phyloP scores from a whole-genome alignment of 2,888 invertebrate species.

The Azorinus chamasolen region DNA sequence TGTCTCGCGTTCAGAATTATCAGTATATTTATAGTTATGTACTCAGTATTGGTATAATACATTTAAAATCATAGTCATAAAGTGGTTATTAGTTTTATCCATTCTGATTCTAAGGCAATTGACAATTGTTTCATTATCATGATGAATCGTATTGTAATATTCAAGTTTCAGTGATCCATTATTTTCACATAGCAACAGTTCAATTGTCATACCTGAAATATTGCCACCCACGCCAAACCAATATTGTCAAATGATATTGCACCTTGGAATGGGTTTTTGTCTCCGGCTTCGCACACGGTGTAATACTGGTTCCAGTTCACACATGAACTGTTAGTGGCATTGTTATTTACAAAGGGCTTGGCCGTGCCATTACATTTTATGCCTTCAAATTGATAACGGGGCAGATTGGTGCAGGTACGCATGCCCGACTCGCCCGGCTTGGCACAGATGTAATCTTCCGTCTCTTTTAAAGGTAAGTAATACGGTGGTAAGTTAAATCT shows the following conservation, averaged over 20 bases:
- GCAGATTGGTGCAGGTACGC: constrained; percentile 90
- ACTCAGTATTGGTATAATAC: too few species aligned
- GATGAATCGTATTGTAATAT: too few species aligned
- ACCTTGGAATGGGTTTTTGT: constrained; percentile 98
- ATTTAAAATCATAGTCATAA: too few species aligned
- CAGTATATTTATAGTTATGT: too few species aligned
- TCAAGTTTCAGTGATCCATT: too few species aligned
- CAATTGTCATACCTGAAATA: constrained; percentile 97
- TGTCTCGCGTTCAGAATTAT: too few species aligned
- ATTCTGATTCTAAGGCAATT: too few species aligned
- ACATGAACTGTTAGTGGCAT: constrained; percentile 89
- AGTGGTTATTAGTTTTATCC: too few species aligned
- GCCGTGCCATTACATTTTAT: constrained; percentile 91
- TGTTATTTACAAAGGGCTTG: constrained; percentile 88
- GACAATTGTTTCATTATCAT: too few species aligned
- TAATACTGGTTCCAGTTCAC: constrained; percentile 99
- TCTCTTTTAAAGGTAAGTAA: constrained; percentile 72
- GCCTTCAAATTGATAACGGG: constrained; percentile 89
- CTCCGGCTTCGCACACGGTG: constrained; percentile 96
- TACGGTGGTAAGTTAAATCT: constrained; percentile 77
- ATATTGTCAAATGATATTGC: constrained; percentile 99
- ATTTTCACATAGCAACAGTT: too few species aligned
- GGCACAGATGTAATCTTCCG: constrained; percentile 97
- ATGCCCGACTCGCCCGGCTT: constrained; percentile 97
- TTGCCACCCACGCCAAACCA: constrained; percentile 99